Evolutionary conservation across 2,888 invertebrate species (phyloP), one percentile per base, ranked within the genome.

Genomic region (Dusona sp.): DNA sequence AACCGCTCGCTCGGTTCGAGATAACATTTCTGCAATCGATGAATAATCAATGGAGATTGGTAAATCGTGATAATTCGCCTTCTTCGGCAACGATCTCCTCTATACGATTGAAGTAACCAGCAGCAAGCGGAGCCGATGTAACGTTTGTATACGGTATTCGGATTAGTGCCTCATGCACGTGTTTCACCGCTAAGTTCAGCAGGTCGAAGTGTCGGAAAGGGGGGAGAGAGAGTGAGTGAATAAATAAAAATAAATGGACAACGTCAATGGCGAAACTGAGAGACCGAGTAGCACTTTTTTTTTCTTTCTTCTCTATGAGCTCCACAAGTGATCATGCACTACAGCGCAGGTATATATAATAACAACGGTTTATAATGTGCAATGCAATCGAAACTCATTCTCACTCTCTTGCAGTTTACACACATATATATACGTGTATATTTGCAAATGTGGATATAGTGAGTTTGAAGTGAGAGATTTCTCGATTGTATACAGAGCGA

Each of bases 391-490:
- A 77, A 74, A 80, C 54, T 75, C 85, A 80, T 83, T 87, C 86
- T 86, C 87, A 87, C 87, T 87, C 84, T 87, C 86, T 74, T 78
- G 42, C 61, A 75, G 42, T n/a, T 54, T 73, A 13, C 22, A 42
- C 36, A 25, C 7, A 42, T 29, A 29, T 61, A 29, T 19, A n/a
- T 19, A 61, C 6, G 4, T 61, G 6, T 61, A 61, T 61, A 57
- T 29, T 61, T 6, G 61, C 4, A 29, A 61, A 61, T 70, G 48
- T 57, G 48, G 70, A 75, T 75, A 48, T 57, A 19, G 45, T 83
- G 57, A 11, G 42, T 64, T 36, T n/a, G 38, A 61, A 51, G 84
- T 57, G 83, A 85, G 78, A 83, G 73, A 79, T 85, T 83, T 82
- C 87, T 64, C 75, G 83, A 83, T 83, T 42, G 36, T 51, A 51